Evolutionary conservation across 2,888 invertebrate species (phyloP).

Genomic region (Neocrepidodera transversa): DNA sequence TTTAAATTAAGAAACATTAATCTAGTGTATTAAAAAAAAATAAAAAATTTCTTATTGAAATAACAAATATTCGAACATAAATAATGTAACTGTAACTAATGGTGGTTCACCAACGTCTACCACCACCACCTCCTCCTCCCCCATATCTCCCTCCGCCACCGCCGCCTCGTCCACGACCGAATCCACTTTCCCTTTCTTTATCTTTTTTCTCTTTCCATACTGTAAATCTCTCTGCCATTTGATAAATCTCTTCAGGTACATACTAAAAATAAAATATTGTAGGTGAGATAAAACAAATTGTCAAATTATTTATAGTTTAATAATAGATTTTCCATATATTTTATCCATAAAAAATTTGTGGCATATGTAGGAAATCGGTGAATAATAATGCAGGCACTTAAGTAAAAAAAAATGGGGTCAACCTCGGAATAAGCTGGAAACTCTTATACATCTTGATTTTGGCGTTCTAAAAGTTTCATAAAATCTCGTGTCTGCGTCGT

Average conservation of each 20-base stretch:
- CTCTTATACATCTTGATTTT: slow-evolving; percentile 21
- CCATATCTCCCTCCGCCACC: slow-evolving; percentile 35
- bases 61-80: background rate
- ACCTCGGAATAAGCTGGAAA: slow-evolving; percentile 27
- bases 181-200: slow-evolving; percentile 51
- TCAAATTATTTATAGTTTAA: too few relatives aligned
- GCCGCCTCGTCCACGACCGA: slow-evolving; percentile 50
- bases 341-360: too few relatives aligned
- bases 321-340: too few relatives aligned
- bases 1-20: slow-evolving; percentile 12
- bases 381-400: too few relatives aligned
- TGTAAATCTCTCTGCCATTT: slow-evolving; percentile 79
- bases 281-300: too few relatives aligned
- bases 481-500: slow-evolving; percentile 21
- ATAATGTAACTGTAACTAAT: background rate
- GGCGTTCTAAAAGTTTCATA: slow-evolving; percentile 15
- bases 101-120: slow-evolving; percentile 30
- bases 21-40: background rate
- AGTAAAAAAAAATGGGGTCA: too few relatives aligned
- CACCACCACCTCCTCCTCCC: slow-evolving; percentile 9
- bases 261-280: slow-evolving; percentile 64
- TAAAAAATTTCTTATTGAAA: slow-evolving; percentile 6
- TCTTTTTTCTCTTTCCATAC: slow-evolving; percentile 70
- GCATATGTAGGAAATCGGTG: too few relatives aligned
- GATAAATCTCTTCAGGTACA: slow-evolving; percentile 75